Evolutionary conservation across 2,113 vertebrate genomes (phyloP), one percentile per base, ranked within the genome.

Genomic region (Anguilla rostrata): DNA sequence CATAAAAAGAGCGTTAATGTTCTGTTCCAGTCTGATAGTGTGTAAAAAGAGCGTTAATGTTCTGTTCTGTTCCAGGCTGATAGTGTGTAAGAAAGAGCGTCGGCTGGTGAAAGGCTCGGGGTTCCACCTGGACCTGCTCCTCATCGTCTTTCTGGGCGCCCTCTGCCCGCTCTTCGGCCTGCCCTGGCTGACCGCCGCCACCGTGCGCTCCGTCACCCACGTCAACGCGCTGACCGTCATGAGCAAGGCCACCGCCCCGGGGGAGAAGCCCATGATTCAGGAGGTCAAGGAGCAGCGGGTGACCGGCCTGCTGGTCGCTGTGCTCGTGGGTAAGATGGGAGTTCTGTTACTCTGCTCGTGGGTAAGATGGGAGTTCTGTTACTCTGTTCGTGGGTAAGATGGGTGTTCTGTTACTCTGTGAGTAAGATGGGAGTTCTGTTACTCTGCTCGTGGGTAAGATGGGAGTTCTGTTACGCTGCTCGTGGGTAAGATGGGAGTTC

Each of bases 251-350:
- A 98, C 97, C 0, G 98, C 98, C 0, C 98, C 98, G 0, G 98
- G 98, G 1, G 98, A 99, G 84, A 98, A 98, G 92, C 97, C 98
- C 83, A 94, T 97, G 94, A 99, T 99, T 66, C 95, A 98, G 93
- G 98, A 98, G 93, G 98, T 99, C 89, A 98, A 99, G 89, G 98
- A 99, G 91, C 98, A 99, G 94, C 95, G 98, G 87, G 92, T 99
- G 90, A 99, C 98, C 0, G 98, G 98, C 75, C 94, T 98, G 86
- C 92, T 97, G 7, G 98, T 99, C 53, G 94, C 98, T 9, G 90
- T 97, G 82, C 97, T 99, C 0, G 98, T 99, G 0, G 98, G 98
- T 99, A 93, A 98, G 98, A 63, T 39, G 46, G 40, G 5, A 2
- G 39, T 43, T 75, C 12, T 80, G 18, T 18, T 26, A 2, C 11